Percentiles rank a stretch among this genome's conserved stretches.
phyloP scores from a whole-genome alignment of 1,140 invertebrate species.

The Aleiodes sp. region DNA sequence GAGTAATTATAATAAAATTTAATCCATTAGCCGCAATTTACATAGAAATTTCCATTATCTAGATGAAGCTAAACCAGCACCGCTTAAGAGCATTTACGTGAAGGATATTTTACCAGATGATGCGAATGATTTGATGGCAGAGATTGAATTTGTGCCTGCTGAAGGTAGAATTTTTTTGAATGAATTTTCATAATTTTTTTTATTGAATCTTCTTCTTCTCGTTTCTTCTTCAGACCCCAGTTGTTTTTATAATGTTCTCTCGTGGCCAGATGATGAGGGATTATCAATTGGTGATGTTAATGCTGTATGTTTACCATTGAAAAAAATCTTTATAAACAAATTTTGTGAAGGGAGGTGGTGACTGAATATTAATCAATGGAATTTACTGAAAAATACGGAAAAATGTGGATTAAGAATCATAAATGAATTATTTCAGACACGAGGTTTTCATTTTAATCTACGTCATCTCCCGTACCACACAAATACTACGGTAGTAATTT shows the following conservation, averaged over 20 bases:
- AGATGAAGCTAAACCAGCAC: constrained; percentile 39
- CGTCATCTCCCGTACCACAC: constrained; percentile 42
- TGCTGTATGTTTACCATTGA: constrained; percentile 39
- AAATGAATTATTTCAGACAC: constrained; percentile 20
- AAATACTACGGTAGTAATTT: constrained; percentile 46
- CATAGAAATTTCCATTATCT: background rate
- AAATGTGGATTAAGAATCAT: background rate
- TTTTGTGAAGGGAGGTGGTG: no score
- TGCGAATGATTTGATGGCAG: constrained; percentile 35
- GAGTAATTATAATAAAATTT: no score
- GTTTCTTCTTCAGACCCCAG: constrained; percentile 48
- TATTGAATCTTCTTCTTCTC: constrained; percentile 10
- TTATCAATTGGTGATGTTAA: constrained; percentile 38
- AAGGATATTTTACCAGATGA: constrained; percentile 29
- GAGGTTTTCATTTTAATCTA: constrained; percentile 36
- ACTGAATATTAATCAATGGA: no score
- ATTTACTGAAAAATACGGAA: background rate
- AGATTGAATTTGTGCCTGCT: constrained; percentile 45
- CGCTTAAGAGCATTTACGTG: constrained; percentile 39
- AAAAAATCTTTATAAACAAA: no score
- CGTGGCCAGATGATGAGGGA: constrained; percentile 39
- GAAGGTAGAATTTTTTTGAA: constrained; percentile 46
- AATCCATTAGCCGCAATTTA: no score
- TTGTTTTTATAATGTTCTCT: constrained; percentile 53
- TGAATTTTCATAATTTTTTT: constrained; percentile 13